Conservation (phyloP, 2,797 vertebrate species). For the Acridotheres tristis region DNA sequence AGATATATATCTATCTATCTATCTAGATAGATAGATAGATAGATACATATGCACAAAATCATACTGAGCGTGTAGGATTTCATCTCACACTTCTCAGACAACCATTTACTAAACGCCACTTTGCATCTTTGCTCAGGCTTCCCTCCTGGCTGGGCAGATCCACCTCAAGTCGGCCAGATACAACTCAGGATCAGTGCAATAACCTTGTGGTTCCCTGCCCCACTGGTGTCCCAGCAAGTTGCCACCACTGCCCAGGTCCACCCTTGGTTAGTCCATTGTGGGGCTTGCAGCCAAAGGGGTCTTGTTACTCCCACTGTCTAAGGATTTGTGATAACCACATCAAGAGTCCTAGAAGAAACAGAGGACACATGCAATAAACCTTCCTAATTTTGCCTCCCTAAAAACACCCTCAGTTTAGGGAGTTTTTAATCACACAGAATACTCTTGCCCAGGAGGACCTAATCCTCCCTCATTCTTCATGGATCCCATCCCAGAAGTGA, state of each 20-base stretch:
- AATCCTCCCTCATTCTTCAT: background rate
- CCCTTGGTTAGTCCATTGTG: rapidly evolving
- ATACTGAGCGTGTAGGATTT: background rate
- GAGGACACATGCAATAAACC: rapidly evolving
- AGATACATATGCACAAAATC: background rate
- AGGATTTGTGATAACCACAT: background rate
- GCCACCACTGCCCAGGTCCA: no score
- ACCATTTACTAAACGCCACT: background rate
- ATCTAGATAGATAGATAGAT: no score
- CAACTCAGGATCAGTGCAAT: background rate
- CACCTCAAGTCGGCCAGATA: background rate
- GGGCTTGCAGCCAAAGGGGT: background rate
- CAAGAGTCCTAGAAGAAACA: background rate
- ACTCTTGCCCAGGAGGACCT: background rate
- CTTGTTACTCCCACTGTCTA: background rate
- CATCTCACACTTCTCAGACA: background rate
- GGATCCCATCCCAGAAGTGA: background rate
- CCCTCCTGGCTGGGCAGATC: background rate
- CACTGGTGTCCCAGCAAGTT: background rate
- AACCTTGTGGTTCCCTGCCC: background rate
- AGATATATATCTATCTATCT: no score
- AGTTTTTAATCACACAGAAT: background rate
- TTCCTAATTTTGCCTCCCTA: background rate
- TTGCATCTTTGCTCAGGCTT: background rate
- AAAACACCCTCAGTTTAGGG: background rate